A percentile compares a stretch with the other conserved stretches of the same genome.
These are phyloP conservation scores for Aspiorhynchus laticeps DNA, from an alignment of 2,113 vertebrate genomes.

Conservation along the genomic window DNA sequence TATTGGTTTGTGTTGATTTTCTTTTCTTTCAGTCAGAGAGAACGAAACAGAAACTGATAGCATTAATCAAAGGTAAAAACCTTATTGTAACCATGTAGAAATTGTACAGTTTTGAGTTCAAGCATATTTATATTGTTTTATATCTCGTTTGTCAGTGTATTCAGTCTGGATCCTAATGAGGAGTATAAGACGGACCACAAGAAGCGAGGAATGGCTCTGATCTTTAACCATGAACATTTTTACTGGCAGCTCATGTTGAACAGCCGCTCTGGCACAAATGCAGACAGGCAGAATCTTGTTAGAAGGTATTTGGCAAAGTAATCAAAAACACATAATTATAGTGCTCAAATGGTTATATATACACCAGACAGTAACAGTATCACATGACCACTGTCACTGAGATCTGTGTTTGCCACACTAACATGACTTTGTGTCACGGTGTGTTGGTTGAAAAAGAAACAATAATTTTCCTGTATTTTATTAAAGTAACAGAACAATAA, in stretches of 20 bases:
- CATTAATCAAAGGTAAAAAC: conserved; percentile 34
- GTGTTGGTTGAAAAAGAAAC: not conserved
- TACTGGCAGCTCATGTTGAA: conserved; percentile 79
- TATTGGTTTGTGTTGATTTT: not conserved
- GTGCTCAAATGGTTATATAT: not conserved
- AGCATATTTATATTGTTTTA: not conserved
- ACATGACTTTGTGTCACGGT: not conserved
- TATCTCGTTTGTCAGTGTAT: not conserved
- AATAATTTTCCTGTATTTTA: not conserved
- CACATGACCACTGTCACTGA: not conserved
- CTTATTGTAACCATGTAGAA: not conserved
- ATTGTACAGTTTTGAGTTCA: not conserved
- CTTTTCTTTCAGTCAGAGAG: conserved; percentile 17
- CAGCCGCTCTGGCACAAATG: conserved; percentile 78
- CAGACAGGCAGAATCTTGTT: conserved; percentile 81
- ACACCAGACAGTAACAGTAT: not conserved
- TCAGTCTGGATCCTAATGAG: conserved; percentile 47
- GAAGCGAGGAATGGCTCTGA: conserved; percentile 84
- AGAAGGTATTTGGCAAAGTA: conserved; percentile 73
- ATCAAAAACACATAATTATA: not conserved
- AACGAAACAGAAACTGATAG: conserved; percentile 27
- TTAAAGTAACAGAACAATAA: not conserved
- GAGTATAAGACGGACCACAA: conserved; percentile 89
- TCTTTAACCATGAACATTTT: conserved; percentile 95
- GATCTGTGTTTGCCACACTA: not conserved